A percentile compares a stretch with the other conserved stretches of the same genome.
Conservation (phyloP, 2,797 vertebrate genomes). For the Aplochiton taeniatus region DNA sequence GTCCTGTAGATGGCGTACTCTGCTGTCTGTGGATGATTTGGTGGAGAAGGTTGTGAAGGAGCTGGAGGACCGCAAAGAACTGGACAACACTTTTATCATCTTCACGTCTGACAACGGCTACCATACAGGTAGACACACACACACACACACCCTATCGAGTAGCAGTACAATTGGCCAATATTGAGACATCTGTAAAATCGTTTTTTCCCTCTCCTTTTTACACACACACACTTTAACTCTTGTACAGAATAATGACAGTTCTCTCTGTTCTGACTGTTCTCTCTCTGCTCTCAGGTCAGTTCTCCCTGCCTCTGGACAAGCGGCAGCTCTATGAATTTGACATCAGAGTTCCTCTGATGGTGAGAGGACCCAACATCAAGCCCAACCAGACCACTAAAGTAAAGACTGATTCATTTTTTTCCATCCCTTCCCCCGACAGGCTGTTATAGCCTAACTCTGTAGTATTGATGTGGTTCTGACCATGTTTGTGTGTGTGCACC, state of each 20-base stretch:
- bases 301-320: conserved; percentile 95
- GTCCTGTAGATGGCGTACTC: conserved; percentile 86
- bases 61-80: conserved; percentile 82
- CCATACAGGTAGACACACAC: conserved; percentile 82
- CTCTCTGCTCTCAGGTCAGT: conserved; percentile 83
- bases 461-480: background rate
- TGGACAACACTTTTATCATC: conserved; percentile 92
- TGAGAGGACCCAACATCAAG: conserved; percentile 92
- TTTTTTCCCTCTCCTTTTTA: too few relatives aligned
- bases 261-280: too few relatives aligned
- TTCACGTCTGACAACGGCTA: conserved; percentile 98
- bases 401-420: conserved; percentile 15
- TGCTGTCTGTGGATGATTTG: conserved; percentile 96
- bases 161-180: background rate
- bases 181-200: too few relatives aligned
- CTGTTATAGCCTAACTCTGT: too few relatives aligned
- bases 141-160: background rate
- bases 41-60: conserved; percentile 91
- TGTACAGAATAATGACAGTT: too few relatives aligned
- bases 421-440: too few relatives aligned
- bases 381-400: conserved; percentile 92
- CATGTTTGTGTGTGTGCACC: conserved; percentile 6
- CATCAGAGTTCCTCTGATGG: conserved; percentile 93
- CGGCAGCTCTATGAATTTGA: conserved; percentile 97
- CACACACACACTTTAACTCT: too few relatives aligned